These are phyloP conservation scores for Thaumetopoea pityocampa DNA, from an alignment of 1,140 invertebrate genomes.

Conservation along the genomic window DNA sequence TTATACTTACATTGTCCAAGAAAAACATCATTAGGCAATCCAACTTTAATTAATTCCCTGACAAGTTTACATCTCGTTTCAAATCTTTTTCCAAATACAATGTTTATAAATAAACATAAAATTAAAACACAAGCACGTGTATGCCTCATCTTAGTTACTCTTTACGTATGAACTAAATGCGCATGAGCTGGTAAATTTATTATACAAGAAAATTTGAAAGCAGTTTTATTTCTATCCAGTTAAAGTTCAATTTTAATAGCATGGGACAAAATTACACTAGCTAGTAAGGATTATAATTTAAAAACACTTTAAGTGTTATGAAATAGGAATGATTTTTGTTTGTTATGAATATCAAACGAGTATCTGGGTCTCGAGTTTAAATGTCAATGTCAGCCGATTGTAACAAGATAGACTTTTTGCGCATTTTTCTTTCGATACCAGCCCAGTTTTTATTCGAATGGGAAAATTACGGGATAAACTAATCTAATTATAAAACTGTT, in stretches of 20 bases:
- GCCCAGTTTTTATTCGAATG: no score
- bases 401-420: no score
- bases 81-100: slow-evolving; percentile 26
- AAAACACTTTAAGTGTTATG: no score
- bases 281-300: no score
- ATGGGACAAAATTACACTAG: no score
- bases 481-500: no score
- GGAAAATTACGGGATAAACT: no score
- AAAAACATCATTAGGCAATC: slow-evolving; percentile 40
- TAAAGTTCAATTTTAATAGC: not conserved
- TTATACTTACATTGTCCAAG: slow-evolving; percentile 53
- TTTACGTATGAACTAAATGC: slow-evolving; percentile 9
- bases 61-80: slow-evolving; percentile 50
- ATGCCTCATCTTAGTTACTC: slow-evolving; percentile 24
- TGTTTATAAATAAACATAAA: slow-evolving; percentile 14
- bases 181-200: slow-evolving; percentile 5
- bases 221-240: not conserved
- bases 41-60: slow-evolving; percentile 41
- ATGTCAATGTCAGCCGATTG: slow-evolving; percentile 36
- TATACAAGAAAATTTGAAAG: not conserved
- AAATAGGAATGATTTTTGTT: no score
- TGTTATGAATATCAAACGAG: no score
- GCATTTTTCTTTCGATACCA: no score
- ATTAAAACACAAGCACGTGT: slow-evolving; percentile 28
- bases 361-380: slow-evolving; percentile 19